Base-by-base conservation (phyloP, 2,113 vertebrate genomes). In the Apus apus region DNA sequence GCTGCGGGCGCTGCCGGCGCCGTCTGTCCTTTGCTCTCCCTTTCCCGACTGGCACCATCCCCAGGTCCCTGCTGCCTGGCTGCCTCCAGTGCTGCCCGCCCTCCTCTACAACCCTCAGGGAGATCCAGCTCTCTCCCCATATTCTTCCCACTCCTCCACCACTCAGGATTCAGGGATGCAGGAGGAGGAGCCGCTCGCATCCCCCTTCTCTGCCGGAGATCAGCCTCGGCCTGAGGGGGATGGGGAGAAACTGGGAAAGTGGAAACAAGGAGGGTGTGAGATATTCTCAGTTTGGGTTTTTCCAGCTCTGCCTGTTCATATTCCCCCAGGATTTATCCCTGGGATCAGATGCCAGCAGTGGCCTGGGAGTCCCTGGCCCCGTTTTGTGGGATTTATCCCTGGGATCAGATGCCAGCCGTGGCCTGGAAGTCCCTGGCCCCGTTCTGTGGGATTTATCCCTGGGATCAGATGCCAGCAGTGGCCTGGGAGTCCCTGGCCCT, bases 21-120 rank as follows among this genome's bases (percentile, higher is more conserved):
- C 9, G 60, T 81, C 91, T 96, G 89, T 89, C 93, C 94, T 95
- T 94, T 94, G 88, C 79, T 84, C 26, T 77, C 60, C 46, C 61
- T 92, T 67, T 43, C 62, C 36, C 0, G 0, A 20, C 85, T 0
- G 0, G 32, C 81, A 68, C 8, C 2, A 30, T 85, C 16, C 60
- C 45, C 34, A 10, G 2, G 11, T 87, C 60, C 53, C 38, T 58
- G n/a, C 85, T 62, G 76, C 51, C 48, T 22, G 36, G 40, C 40
- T 40, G 40, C 40, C 40, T 43, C 14, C 40, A 43, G 40, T 12
- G 30, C 64, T 58, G 53, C 54, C 50, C 17, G 27, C 13, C 26
- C 8, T 17, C 21, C 23, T 5, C 0, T 5, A 1, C 27, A n/a
- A 1, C 54, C 40, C 43, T 27, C 32, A 1, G 19, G 21, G 64